Percentiles rank a stretch among this genome's conserved stretches.
These are phyloP conservation scores for Megatriorchis doriae DNA, from an alignment of 2,113 vertebrate genomes.

Conservation along the genomic window DNA sequence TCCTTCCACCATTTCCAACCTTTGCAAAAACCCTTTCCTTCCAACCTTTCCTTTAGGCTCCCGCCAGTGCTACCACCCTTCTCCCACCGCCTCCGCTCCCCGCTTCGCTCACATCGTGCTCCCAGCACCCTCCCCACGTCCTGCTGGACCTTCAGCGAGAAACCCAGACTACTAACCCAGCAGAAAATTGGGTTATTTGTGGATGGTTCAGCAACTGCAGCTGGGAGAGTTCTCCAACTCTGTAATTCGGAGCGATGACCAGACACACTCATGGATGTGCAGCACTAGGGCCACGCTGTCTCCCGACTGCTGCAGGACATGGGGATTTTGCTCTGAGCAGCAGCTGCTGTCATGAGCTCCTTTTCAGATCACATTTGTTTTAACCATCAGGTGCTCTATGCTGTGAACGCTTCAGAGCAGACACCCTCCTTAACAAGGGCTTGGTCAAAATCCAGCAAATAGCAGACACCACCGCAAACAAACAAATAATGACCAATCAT, in stretches of 20 bases:
- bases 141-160: not conserved
- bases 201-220: not conserved
- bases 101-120: accelerated
- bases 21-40: not conserved
- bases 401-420: not conserved
- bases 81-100: not conserved
- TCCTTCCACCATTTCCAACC: not conserved
- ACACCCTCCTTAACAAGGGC: not conserved
- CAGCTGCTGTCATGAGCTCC: not conserved
- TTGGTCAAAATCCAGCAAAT: not conserved
- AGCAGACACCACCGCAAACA: not conserved
- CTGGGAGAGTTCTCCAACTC: not conserved
- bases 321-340: not conserved
- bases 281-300: not conserved
- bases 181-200: not conserved
- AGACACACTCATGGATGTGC: not conserved
- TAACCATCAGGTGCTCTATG: not conserved
- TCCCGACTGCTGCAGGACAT: accelerated
- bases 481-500: not conserved
- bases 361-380: not conserved
- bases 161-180: not conserved
- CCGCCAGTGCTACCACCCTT: not conserved
- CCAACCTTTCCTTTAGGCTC: not conserved
- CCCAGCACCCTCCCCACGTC: not conserved
- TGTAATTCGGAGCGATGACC: not conserved